Conservation (phyloP, 2,888 invertebrate species). For the Stenichneumon culpator region DNA sequence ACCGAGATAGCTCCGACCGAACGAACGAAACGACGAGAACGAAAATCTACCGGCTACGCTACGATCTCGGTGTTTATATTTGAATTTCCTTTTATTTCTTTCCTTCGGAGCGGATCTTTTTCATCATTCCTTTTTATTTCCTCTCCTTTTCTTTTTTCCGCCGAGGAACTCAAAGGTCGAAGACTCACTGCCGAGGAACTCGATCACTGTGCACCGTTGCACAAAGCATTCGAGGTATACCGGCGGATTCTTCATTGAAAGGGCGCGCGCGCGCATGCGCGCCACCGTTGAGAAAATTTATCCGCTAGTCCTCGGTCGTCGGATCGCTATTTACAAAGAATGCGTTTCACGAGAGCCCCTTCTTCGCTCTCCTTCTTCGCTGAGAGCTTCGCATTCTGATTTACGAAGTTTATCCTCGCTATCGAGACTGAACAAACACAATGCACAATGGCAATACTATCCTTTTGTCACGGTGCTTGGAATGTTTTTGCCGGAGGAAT, state of each 20-base stretch:
- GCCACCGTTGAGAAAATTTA: conserved; percentile 7
- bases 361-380: not conserved
- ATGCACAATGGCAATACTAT: conserved; percentile 36
- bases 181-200: conserved; percentile 24
- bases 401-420: conserved; percentile 45
- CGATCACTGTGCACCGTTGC: conserved; percentile 23
- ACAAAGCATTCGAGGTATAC: conserved; percentile 12
- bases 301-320: conserved; percentile 2
- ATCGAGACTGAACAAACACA: conserved; percentile 6
- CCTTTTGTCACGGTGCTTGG: conserved; percentile 41
- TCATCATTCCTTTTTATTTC: not conserved
- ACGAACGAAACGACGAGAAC: conserved; percentile 16
- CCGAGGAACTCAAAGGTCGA: conserved; percentile 33
- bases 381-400: conserved; percentile 19
- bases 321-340: conserved; percentile 16
- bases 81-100: not conserved
- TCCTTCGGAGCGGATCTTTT: no score
- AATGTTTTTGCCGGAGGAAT: conserved; percentile 37
- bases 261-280: not conserved
- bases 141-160: not conserved
- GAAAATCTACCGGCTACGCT: conserved; percentile 15
- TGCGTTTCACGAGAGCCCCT: conserved; percentile 6
- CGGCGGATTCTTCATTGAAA: conserved; percentile 33
- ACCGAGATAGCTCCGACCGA: conserved; percentile 4
- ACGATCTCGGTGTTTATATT: not conserved